A percentile compares a stretch with the other conserved stretches of the same genome.
Conservation (phyloP, 2,888 invertebrate genomes). For the Acanthacorydalis orientalis region DNA sequence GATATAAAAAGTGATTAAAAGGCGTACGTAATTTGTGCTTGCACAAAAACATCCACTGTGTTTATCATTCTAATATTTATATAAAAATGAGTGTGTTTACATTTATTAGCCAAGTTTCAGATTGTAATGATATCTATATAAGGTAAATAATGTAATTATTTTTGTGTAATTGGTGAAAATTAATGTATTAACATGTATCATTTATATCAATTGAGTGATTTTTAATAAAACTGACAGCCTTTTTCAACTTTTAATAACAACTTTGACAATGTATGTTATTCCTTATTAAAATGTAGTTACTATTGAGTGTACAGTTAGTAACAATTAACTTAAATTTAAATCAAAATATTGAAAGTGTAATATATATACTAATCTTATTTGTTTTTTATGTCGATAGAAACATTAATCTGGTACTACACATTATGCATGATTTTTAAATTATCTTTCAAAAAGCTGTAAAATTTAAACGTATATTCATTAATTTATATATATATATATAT, state of each 20-base stretch:
- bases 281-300: too few relatives aligned
- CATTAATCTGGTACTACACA: too few relatives aligned
- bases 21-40: neutral
- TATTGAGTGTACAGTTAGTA: too few relatives aligned
- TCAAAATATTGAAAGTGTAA: too few relatives aligned
- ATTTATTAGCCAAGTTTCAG: conserved; percentile 48
- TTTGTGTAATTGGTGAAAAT: neutral
- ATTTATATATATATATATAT: neutral
- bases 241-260: too few relatives aligned
- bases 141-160: conserved; percentile 23
- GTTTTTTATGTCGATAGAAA: too few relatives aligned
- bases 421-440: too few relatives aligned
- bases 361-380: neutral
- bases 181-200: too few relatives aligned
- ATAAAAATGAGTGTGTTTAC: conserved; percentile 56
- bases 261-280: too few relatives aligned
- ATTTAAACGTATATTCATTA: too few relatives aligned
- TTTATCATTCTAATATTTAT: conserved; percentile 21
- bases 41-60: conserved; percentile 15
- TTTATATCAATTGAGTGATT: conserved; percentile 1
- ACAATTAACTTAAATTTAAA: too few relatives aligned
- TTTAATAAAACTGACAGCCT: neutral
- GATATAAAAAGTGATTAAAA: neutral
- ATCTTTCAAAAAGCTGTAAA: too few relatives aligned
- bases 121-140: conserved; percentile 43